Evolutionary conservation across 2,113 vertebrate genomes (phyloP).

Genomic region (Hypanus sabinus): DNA sequence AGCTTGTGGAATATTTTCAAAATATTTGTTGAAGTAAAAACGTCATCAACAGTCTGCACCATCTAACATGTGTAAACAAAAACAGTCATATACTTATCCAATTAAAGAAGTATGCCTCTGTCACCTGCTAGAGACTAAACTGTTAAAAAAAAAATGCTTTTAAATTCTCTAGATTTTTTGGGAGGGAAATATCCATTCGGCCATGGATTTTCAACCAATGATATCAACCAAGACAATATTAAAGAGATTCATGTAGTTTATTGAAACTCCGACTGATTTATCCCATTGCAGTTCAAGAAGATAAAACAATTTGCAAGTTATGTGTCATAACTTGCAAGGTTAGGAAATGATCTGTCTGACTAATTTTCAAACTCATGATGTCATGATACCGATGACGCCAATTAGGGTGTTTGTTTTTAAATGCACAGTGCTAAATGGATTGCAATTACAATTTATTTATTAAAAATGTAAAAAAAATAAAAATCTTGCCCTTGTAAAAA

Average conservation of each 20-base stretch:
- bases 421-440: not conserved
- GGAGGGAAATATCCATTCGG: not conserved
- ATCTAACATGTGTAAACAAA: not conserved
- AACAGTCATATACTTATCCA: not conserved
- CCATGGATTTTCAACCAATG: not conserved
- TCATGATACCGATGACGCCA: not conserved
- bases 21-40: not conserved
- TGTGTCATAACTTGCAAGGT: not conserved
- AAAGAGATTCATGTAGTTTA: not conserved
- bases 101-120: not conserved
- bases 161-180: not conserved
- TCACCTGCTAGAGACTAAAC: not conserved
- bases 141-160: not conserved
- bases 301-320: not conserved
- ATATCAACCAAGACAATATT: not conserved
- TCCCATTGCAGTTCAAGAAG: not conserved
- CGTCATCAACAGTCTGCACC: not conserved
- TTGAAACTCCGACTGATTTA: not conserved
- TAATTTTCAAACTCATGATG: not conserved
- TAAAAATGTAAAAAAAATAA: not conserved
- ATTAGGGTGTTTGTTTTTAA: not conserved
- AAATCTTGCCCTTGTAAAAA: not conserved
- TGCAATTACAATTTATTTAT: slow-evolving; percentile 4
- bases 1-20: not conserved
- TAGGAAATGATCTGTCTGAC: not conserved